These are phyloP conservation scores for Pogonus chalceus DNA, from an alignment of 1,140 invertebrate species.

Conservation along the genomic window DNA sequence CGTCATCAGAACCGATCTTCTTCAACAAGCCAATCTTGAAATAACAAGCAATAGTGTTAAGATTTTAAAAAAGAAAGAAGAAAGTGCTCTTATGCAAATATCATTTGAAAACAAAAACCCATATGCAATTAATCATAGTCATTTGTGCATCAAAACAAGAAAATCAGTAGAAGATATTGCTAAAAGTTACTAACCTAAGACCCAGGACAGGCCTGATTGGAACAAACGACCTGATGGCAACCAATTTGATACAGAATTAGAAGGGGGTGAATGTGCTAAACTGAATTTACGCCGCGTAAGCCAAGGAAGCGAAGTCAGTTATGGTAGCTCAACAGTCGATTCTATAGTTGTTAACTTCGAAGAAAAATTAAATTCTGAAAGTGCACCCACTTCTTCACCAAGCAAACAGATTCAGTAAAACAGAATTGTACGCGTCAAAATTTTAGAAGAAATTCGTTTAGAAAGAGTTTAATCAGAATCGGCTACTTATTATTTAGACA, in stretches of 20 bases:
- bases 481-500: constrained; percentile 53
- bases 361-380: constrained; percentile 65
- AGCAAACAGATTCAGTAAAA: constrained; percentile 36
- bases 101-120: too few relatives aligned
- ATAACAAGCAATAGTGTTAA: too few relatives aligned
- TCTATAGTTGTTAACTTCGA: constrained; percentile 63
- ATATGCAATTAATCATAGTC: too few relatives aligned
- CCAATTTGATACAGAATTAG: neutral
- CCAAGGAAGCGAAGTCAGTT: constrained; percentile 20
- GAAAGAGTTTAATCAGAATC: constrained; percentile 58
- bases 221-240: constrained; percentile 14
- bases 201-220: constrained; percentile 11
- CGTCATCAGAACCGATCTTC: too few relatives aligned
- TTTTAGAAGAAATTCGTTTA: constrained; percentile 53
- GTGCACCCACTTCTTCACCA: constrained; percentile 46
- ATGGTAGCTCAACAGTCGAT: constrained; percentile 39
- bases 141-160: too few relatives aligned
- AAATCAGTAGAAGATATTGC: too few relatives aligned
- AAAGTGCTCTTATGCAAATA: too few relatives aligned
- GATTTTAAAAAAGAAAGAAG: too few relatives aligned
- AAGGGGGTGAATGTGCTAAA: constrained; percentile 11
- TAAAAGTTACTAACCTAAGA: constrained; percentile 9
- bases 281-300: constrained; percentile 15
- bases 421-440: constrained; percentile 43
- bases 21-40: too few relatives aligned